Evolutionary conservation across 2,113 vertebrate species (phyloP).

Genomic region (Chamaea fasciata): DNA sequence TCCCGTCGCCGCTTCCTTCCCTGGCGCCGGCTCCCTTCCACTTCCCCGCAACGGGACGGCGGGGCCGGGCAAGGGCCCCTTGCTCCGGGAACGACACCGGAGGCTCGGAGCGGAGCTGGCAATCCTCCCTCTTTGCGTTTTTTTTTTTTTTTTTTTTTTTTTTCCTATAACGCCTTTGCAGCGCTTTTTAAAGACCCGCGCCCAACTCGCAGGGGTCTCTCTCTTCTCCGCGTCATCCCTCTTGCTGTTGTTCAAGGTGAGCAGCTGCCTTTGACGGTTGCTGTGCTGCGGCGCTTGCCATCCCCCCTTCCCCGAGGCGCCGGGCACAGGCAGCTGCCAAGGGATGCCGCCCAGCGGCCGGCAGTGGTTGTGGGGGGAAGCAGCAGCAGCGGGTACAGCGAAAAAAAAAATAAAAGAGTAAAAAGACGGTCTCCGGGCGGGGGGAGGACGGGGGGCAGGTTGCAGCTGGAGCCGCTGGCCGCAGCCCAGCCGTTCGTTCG

Average conservation of each 20-base stretch:
- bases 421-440: not conserved
- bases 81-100: not conserved
- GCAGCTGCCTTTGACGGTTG: not conserved
- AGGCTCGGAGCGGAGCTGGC: not conserved
- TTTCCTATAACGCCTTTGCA: not conserved
- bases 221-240: not conserved
- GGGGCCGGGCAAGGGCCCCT: not conserved
- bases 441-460: not conserved
- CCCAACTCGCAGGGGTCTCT: not conserved
- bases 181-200: not conserved
- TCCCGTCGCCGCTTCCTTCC: not conserved
- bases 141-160: not conserved
- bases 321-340: not conserved
- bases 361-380: not conserved
- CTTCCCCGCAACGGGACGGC: not conserved
- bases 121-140: not conserved
- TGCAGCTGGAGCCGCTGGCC: conserved; percentile 20
- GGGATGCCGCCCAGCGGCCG: conserved; percentile 22
- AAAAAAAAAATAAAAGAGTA: not conserved
- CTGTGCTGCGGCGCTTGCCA: not conserved
- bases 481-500: not conserved
- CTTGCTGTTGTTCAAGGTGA: not conserved
- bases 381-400: not conserved
- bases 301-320: not conserved
- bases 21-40: not conserved